A percentile compares a stretch with the other conserved stretches of the same genome.
Evolutionary conservation across 2,888 invertebrate species (phyloP).

Genomic region (Pherbina coryleti): DNA sequence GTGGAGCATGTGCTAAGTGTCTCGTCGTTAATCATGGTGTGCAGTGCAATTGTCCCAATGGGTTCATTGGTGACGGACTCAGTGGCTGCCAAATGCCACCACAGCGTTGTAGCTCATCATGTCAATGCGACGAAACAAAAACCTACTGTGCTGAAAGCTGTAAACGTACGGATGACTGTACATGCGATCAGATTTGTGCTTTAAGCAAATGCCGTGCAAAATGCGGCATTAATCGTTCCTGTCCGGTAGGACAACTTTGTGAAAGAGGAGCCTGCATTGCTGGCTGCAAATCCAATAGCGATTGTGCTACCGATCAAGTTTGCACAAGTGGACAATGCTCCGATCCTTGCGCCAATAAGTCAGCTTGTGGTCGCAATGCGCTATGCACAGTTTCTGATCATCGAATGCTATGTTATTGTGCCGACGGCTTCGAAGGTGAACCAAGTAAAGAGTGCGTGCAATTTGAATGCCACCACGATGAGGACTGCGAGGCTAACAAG

Average conservation of each 20-base stretch:
- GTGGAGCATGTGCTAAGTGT: slow-evolving; percentile 88
- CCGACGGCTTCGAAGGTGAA: slow-evolving; percentile 87
- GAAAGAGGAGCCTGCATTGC: slow-evolving; percentile 79
- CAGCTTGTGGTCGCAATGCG: slow-evolving; percentile 85
- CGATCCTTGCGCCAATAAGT: slow-evolving; percentile 77
- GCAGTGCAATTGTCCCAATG: slow-evolving; percentile 86
- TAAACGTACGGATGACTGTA: slow-evolving; percentile 76
- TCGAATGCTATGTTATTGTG: slow-evolving; percentile 87
- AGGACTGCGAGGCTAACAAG: slow-evolving; percentile 84
- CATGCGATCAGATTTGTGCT: slow-evolving; percentile 85
- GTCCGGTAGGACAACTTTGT: slow-evolving; percentile 84
- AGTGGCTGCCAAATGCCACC: slow-evolving; percentile 82
- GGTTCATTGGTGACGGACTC: slow-evolving; percentile 85
- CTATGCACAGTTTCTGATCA: slow-evolving; percentile 84
- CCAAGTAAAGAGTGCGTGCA: slow-evolving; percentile 81
- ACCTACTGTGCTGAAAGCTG: slow-evolving; percentile 81
- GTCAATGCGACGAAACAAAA: slow-evolving; percentile 85
- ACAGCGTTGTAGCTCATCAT: slow-evolving; percentile 80
- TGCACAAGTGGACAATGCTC: slow-evolving; percentile 80
- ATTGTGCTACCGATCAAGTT: slow-evolving; percentile 82
- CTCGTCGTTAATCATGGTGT: slow-evolving; percentile 86
- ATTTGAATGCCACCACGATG: slow-evolving; percentile 81
- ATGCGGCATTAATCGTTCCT: slow-evolving; percentile 77
- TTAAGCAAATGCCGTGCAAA: slow-evolving; percentile 80
- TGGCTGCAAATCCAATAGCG: slow-evolving; percentile 83